phyloP scores from a whole-genome alignment of 2,888 invertebrate genomes.

The Camptogramma bilineatum region DNA sequence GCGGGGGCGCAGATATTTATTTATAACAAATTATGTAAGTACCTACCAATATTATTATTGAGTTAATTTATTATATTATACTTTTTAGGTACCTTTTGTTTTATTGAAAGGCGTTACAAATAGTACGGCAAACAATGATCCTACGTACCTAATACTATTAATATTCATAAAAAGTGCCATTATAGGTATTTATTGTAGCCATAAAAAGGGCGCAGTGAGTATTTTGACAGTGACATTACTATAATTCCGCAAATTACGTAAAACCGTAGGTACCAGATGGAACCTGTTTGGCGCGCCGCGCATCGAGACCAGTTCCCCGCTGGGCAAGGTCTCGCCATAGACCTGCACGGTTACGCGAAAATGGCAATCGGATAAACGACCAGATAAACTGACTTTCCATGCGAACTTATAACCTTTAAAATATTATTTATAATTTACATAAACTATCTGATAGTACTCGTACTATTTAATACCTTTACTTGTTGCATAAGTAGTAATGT shows the following conservation, averaged over 20 bases:
- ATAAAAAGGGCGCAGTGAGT: conserved; percentile 38
- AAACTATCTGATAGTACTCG: too few species aligned
- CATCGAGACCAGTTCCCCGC: conserved; percentile 67
- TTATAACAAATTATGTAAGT: conserved; percentile 47
- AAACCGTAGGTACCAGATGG: conserved; percentile 60
- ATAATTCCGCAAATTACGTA: conserved; percentile 66
- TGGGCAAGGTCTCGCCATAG: conserved; percentile 75
- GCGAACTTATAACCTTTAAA: background rate
- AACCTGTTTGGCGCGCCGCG: conserved; percentile 55
- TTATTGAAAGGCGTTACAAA: background rate
- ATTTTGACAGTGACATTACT: conserved; percentile 54
- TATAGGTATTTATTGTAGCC: conserved; percentile 29
- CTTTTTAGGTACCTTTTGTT: background rate
- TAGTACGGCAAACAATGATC: background rate
- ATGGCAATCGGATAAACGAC: conserved; percentile 29
- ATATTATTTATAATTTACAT: background rate
- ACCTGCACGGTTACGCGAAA: conserved; percentile 48
- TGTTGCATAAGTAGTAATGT: too few species aligned
- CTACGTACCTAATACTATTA: background rate
- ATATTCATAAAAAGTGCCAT: conserved; percentile 17
- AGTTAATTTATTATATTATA: background rate
- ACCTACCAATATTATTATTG: background rate
- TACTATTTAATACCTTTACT: too few species aligned
- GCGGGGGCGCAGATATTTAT: conserved; percentile 66
- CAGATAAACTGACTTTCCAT: conserved; percentile 27